Conservation (phyloP, 2,888 invertebrate species). For the Apoda limacodes region DNA sequence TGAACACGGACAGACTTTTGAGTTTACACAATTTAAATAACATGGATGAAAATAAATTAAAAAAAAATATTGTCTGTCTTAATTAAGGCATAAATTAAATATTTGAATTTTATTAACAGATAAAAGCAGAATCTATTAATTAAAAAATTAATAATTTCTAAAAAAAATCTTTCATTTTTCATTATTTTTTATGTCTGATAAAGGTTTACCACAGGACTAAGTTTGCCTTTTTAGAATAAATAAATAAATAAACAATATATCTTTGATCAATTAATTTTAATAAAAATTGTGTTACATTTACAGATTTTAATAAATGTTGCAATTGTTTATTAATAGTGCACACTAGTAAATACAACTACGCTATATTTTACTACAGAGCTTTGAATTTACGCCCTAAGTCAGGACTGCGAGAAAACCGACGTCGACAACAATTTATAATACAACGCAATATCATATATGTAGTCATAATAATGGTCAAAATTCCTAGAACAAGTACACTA, state of each 20-base stretch:
- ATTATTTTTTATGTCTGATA: neutral
- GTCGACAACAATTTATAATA: constrained; percentile 27
- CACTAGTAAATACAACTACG: neutral
- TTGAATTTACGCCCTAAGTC: constrained; percentile 42
- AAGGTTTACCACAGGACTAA: too few relatives aligned
- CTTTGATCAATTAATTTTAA: too few relatives aligned
- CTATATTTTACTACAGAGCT: constrained; percentile 31
- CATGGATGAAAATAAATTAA: too few relatives aligned
- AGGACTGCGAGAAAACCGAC: constrained; percentile 23
- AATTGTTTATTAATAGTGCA: neutral
- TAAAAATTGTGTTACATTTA: too few relatives aligned
- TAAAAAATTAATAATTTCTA: neutral
- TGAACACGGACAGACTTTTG: too few relatives aligned
- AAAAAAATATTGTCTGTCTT: too few relatives aligned
- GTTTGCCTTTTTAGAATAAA: too few relatives aligned
- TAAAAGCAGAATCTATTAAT: too few relatives aligned
- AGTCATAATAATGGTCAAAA: constrained; percentile 22
- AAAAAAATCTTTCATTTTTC: neutral
- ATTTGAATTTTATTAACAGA: too few relatives aligned
- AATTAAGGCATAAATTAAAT: too few relatives aligned
- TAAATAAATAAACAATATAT: too few relatives aligned
- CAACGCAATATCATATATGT: constrained; percentile 26
- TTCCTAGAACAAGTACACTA: constrained; percentile 22
- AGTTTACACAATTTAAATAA: too few relatives aligned
- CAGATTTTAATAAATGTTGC: neutral